These are phyloP conservation scores for Spodoptera frugiperda DNA, from an alignment of 1,140 invertebrate genomes.

Conservation along the genomic window DNA sequence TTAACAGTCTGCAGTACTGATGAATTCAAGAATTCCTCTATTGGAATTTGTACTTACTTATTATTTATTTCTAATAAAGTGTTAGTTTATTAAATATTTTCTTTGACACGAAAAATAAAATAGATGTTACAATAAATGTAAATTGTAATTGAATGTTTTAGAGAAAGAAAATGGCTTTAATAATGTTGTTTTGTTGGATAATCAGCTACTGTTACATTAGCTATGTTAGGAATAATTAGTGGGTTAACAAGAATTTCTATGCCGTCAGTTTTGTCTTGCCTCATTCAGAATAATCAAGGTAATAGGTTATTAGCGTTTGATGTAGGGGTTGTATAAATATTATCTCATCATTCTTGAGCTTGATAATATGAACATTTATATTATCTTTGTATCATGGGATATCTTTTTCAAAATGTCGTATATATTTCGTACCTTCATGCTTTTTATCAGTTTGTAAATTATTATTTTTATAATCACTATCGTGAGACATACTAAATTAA, in stretches of 20 bases:
- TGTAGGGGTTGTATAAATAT: too few relatives aligned
- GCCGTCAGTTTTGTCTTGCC: conserved; percentile 20
- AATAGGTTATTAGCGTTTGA: neutral
- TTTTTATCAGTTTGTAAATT: too few relatives aligned
- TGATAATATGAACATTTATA: too few relatives aligned
- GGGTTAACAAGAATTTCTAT: neutral
- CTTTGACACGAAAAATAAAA: neutral
- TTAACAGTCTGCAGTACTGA: conserved; percentile 12
- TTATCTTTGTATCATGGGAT: too few relatives aligned
- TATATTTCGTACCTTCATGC: too few relatives aligned
- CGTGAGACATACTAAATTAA: too few relatives aligned
- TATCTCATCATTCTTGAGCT: too few relatives aligned
- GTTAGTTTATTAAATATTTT: conserved; percentile 7
- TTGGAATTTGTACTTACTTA: conserved; percentile 51
- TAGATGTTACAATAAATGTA: neutral
- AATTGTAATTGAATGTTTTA: neutral
- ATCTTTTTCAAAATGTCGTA: too few relatives aligned
- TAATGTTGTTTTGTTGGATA: neutral
- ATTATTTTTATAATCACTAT: too few relatives aligned
- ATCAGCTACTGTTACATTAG: neutral
- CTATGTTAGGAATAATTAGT: neutral
- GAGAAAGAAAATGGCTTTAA: conserved; percentile 8
- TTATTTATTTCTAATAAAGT: conserved; percentile 43
- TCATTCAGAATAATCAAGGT: neutral
- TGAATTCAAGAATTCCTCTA: neutral